Evolutionary conservation across 2,113 vertebrate species (phyloP).

Genomic region (Entomyzon cyanotis): DNA sequence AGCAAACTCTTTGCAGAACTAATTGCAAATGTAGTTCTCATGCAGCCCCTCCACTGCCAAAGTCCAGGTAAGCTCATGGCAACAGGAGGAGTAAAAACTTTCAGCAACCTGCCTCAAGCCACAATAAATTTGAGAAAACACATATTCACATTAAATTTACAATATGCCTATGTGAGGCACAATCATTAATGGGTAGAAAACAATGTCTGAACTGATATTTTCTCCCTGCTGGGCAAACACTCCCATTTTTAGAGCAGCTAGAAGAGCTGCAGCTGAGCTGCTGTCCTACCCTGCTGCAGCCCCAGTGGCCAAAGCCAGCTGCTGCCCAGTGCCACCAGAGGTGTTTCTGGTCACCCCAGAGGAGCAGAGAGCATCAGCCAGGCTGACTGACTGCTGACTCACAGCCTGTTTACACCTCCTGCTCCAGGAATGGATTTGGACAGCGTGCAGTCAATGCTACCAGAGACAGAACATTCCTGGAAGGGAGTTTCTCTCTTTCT

Average conservation of each 20-base stretch:
- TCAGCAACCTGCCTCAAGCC: not conserved
- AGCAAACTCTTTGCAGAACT: not conserved
- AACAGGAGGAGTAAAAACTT: not conserved
- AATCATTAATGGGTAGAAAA: not conserved
- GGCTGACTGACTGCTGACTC: not conserved
- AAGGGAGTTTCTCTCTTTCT: not conserved
- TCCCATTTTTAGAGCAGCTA: not conserved
- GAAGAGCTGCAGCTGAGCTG: not conserved
- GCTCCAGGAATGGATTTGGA: not conserved
- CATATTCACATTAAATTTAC: not conserved
- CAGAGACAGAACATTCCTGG: not conserved
- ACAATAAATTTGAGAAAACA: not conserved
- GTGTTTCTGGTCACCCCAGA: not conserved
- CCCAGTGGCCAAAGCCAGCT: not conserved
- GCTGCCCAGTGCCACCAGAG: not conserved
- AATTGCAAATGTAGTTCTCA: not conserved
- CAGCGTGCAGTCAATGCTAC: not conserved
- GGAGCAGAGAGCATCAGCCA: not conserved
- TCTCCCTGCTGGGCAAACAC: not conserved
- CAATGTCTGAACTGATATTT: not conserved
- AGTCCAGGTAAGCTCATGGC: not conserved
- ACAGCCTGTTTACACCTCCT: not conserved
- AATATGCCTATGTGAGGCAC: not conserved
- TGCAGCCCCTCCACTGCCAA: not conserved
- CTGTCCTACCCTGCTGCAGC: not conserved